Evolutionary conservation across 2,113 vertebrate genomes (phyloP).

Genomic region (Merops nubicus): DNA sequence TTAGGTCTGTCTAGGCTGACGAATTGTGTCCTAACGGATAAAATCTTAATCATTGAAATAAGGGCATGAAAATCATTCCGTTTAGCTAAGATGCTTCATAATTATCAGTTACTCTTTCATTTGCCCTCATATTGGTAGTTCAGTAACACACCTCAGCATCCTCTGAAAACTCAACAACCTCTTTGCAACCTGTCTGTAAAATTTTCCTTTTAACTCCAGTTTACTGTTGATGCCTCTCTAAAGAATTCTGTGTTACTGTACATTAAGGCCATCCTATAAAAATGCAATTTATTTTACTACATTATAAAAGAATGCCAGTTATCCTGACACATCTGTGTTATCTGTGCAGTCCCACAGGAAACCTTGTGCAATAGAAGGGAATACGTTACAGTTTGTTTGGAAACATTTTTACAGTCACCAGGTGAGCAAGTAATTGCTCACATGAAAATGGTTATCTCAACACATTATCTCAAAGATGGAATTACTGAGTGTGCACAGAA

Average conservation of each 20-base stretch:
- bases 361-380: background rate
- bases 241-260: slow-evolving; percentile 38
- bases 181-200: background rate
- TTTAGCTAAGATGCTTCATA: background rate
- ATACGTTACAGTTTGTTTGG: slow-evolving; percentile 47
- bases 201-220: slow-evolving; percentile 4
- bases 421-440: slow-evolving; percentile 45
- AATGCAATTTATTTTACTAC: slow-evolving; percentile 46
- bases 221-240: slow-evolving; percentile 3
- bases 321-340: slow-evolving; percentile 25
- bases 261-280: slow-evolving; percentile 57
- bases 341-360: background rate
- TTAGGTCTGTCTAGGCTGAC: slow-evolving; percentile 24
- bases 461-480: background rate
- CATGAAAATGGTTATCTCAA: slow-evolving; percentile 38
- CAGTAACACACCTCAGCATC: slow-evolving; percentile 9
- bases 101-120: background rate
- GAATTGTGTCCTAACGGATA: slow-evolving; percentile 39
- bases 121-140: background rate
- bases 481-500: background rate
- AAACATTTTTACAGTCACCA: slow-evolving; percentile 54
- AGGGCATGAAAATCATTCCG: background rate
- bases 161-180: background rate
- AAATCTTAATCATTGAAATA: slow-evolving; percentile 51
- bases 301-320: slow-evolving; percentile 49